Evolutionary conservation across 2,113 vertebrate species (phyloP).

Genomic region (Lonchura striata): DNA sequence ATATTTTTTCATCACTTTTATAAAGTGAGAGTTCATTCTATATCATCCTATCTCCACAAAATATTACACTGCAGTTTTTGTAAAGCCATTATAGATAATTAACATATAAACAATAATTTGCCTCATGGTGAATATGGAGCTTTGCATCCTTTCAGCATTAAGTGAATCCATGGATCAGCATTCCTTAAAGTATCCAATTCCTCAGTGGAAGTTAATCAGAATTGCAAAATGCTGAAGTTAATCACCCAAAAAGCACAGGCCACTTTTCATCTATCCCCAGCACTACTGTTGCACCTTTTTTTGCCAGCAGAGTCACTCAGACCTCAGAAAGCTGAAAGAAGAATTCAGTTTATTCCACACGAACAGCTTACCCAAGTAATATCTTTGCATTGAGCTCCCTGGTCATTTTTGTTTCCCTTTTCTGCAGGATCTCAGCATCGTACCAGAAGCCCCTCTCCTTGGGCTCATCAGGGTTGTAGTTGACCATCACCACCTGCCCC

Average conservation of each 20-base stretch:
- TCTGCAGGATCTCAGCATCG: constrained; percentile 88
- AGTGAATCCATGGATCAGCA: background rate
- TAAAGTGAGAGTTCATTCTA: background rate
- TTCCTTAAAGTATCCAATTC: rapidly evolving
- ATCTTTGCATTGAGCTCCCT: constrained; percentile 88
- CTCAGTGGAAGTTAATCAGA: background rate
- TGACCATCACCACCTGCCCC: constrained; percentile 93
- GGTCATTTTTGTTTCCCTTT: constrained; percentile 82
- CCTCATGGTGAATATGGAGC: rapidly evolving
- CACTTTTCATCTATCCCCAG: background rate
- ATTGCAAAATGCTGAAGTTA: rapidly evolving
- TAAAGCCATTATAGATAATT: background rate
- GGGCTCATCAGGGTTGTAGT: constrained; percentile 92
- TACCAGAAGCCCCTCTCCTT: constrained; percentile 97
- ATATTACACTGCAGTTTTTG: background rate
- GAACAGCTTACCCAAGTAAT: constrained; percentile 82
- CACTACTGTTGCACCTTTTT: rapidly evolving
- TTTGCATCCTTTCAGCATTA: background rate
- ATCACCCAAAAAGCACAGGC: background rate
- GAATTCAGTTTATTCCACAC: background rate
- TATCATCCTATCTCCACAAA: background rate
- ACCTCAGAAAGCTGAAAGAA: background rate
- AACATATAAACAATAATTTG: background rate
- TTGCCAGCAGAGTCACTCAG: background rate
- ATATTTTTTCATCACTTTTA: background rate